Percentiles rank a stretch among this genome's conserved stretches.
Conservation (phyloP, 2,888 invertebrate species). For the Xestia sexstrigata region DNA sequence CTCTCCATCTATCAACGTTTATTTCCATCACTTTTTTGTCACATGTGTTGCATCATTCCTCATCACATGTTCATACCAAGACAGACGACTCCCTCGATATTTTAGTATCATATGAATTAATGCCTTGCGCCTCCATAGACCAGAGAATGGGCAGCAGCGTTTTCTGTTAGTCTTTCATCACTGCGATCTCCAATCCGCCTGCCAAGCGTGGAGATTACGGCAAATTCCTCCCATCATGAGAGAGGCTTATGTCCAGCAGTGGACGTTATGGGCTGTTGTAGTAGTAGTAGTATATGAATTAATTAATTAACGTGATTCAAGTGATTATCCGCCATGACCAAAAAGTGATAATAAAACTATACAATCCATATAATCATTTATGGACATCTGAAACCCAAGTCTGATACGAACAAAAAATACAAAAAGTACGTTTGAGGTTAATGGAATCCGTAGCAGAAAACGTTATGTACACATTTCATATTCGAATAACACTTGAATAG, state of each 20-base stretch:
- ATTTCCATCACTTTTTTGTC: neutral
- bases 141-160: too few species aligned
- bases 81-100: neutral
- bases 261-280: too few species aligned
- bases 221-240: too few species aligned
- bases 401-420: neutral
- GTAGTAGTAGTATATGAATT: too few species aligned
- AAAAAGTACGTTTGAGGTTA: neutral
- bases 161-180: too few species aligned
- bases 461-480: conserved; percentile 20
- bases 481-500: conserved; percentile 32
- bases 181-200: too few species aligned
- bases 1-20: neutral
- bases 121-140: too few species aligned
- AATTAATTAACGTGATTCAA: too few species aligned
- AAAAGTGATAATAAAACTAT: neutral
- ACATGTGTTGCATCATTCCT: neutral
- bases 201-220: too few species aligned
- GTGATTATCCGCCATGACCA: neutral
- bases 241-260: too few species aligned
- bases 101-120: too few species aligned
- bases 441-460: conserved; percentile 12
- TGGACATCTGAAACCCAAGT: neutral
- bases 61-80: neutral
- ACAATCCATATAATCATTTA: neutral